Percentiles rank a stretch among this genome's conserved stretches.
Conservation (phyloP, 2,113 vertebrate genomes). For the Phalacrocorax aristotelis region DNA sequence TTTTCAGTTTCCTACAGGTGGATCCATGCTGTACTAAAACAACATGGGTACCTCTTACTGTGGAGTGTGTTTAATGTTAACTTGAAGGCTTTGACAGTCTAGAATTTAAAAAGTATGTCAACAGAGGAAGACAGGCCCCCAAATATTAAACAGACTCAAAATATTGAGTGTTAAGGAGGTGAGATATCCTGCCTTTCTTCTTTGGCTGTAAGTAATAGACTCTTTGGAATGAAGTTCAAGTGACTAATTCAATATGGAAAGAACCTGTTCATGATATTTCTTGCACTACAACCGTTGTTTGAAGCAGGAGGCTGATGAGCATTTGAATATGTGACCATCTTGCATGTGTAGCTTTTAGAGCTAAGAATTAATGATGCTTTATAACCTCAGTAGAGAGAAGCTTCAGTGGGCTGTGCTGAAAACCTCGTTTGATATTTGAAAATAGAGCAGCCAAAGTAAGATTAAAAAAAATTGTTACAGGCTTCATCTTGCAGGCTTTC, state of each 20-base stretch:
- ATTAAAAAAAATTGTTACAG: conserved; percentile 30
- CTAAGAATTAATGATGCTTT: conserved; percentile 59
- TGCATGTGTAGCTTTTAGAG: conserved; percentile 46
- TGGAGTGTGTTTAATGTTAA: background rate
- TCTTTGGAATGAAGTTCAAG: background rate
- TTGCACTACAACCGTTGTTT: background rate
- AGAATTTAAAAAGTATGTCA: background rate
- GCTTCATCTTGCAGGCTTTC: conserved; percentile 63
- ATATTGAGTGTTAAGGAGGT: background rate
- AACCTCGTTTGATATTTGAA: conserved; percentile 63
- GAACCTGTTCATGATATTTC: background rate
- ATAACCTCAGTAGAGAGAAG: conserved; percentile 43
- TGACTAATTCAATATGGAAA: background rate
- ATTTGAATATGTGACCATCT: conserved; percentile 33
- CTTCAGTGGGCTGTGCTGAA: conserved; percentile 51
- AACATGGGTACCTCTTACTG: background rate
- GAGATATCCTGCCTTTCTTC: background rate
- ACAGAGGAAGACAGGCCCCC: background rate
- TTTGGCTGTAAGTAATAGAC: background rate
- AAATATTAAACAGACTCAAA: background rate
- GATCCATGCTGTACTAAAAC: background rate
- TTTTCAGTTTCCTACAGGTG: background rate
- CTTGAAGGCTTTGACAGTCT: background rate
- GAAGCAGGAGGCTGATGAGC: conserved; percentile 9
- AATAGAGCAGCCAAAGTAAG: conserved; percentile 59